These are phyloP conservation scores for Tridacna crocea DNA, from an alignment of 2,888 invertebrate genomes.

Conservation along the genomic window DNA sequence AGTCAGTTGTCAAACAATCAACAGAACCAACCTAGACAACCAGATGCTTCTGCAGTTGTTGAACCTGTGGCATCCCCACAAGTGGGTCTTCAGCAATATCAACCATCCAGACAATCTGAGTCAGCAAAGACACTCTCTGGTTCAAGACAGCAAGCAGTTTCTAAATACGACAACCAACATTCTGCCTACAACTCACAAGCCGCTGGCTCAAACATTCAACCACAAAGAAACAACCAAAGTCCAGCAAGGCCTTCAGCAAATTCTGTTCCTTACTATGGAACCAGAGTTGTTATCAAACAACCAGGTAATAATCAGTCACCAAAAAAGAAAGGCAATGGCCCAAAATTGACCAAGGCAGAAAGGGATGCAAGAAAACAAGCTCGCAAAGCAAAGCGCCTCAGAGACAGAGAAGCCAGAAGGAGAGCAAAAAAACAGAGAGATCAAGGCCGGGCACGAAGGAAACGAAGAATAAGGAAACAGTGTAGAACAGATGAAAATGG, in stretches of 20 bases:
- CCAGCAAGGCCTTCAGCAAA: conserved; percentile 11
- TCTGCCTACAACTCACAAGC: neutral
- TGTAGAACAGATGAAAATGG: conserved; percentile 43
- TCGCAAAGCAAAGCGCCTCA: conserved; percentile 34
- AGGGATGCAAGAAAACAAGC: conserved; percentile 51
- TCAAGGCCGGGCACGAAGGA: conserved; percentile 50
- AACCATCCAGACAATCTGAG: neutral
- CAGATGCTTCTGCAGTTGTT: neutral
- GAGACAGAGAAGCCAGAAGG: conserved; percentile 33
- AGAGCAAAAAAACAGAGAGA: conserved; percentile 25
- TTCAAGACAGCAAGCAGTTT: neutral
- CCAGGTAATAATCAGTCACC: conserved; percentile 11
- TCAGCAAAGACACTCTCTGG: conserved; percentile 3
- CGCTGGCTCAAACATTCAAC: neutral
- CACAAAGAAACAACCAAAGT: neutral
- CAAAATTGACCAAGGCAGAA: conserved; percentile 16
- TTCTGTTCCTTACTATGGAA: conserved; percentile 3
- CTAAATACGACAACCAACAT: conserved; percentile 1
- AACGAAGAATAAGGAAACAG: conserved; percentile 46
- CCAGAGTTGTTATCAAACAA: conserved; percentile 42
- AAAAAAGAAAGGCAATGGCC: neutral
- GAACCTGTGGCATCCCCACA: neutral
- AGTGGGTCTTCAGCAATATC: neutral
- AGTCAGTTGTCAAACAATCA: neutral
- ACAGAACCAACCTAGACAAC: neutral